phyloP scores from a whole-genome alignment of 2,888 invertebrate species.

The Parnassius apollo region DNA sequence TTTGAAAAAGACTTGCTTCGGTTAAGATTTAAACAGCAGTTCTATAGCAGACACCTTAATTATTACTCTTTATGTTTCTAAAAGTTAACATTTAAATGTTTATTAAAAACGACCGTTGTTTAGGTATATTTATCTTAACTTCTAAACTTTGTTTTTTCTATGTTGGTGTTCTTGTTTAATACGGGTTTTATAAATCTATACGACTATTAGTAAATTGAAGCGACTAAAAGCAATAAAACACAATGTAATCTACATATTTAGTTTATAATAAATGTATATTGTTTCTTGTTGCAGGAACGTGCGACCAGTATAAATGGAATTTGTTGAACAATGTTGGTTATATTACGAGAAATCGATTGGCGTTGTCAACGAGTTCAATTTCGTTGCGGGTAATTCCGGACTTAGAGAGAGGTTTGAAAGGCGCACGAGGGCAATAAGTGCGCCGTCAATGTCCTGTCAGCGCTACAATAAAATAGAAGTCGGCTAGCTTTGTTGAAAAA shows the following conservation, averaged over 20 bases:
- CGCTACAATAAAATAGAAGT: constrained; percentile 77
- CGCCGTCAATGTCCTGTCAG: constrained; percentile 75
- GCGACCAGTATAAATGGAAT: constrained; percentile 17
- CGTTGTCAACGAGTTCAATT: constrained; percentile 51
- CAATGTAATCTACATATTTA: constrained; percentile 16
- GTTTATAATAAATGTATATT: constrained; percentile 31
- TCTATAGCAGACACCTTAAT: too few relatives aligned
- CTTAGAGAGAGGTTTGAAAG: constrained; percentile 57
- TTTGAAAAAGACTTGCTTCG: too few relatives aligned
- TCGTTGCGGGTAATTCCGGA: constrained; percentile 52
- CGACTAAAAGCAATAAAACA: not conserved
- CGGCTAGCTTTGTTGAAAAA: constrained; percentile 38
- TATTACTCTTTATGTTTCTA: too few relatives aligned
- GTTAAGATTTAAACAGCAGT: too few relatives aligned
- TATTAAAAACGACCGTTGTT: too few relatives aligned
- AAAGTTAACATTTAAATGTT: too few relatives aligned
- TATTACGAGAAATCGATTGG: constrained; percentile 26
- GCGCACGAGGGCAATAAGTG: constrained; percentile 68
- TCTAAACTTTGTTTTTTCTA: too few relatives aligned
- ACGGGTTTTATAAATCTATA: too few relatives aligned
- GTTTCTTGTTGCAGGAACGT: constrained; percentile 58
- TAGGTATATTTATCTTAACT: too few relatives aligned
- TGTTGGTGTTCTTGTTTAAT: too few relatives aligned
- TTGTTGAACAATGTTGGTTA: constrained; percentile 16
- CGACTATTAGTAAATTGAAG: too few relatives aligned